These are phyloP conservation scores for Mechanitis mazaeus DNA, from an alignment of 2,888 invertebrate genomes.

Conservation along the genomic window DNA sequence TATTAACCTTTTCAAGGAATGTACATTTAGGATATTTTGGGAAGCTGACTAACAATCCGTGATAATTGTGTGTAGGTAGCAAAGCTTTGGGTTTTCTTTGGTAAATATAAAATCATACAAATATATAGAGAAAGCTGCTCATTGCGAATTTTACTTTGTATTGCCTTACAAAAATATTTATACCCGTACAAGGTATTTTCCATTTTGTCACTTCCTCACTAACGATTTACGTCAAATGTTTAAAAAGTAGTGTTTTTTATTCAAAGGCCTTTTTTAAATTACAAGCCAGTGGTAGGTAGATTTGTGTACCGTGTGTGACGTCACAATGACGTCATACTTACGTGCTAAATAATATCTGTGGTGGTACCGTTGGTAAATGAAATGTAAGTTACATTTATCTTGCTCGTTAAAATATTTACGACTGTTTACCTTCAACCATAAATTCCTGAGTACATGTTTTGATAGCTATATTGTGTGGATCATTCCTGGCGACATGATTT, in stretches of 20 bases:
- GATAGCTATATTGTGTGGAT: conserved; percentile 33
- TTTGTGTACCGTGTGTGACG: conserved; percentile 21
- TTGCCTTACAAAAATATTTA: too few relatives aligned
- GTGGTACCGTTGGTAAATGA: conserved; percentile 27
- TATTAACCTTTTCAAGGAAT: not conserved
- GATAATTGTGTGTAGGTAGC: too few relatives aligned
- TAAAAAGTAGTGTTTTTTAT: too few relatives aligned
- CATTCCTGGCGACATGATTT: conserved; percentile 21
- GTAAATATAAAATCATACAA: too few relatives aligned
- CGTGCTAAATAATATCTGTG: conserved; percentile 28
- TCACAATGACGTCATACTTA: conserved; percentile 20
- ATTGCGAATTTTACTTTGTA: too few relatives aligned
- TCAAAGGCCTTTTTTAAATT: not conserved
- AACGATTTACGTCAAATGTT: too few relatives aligned
- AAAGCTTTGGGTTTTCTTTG: too few relatives aligned
- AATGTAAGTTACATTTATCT: conserved; percentile 38
- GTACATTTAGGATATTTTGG: too few relatives aligned
- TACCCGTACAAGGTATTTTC: too few relatives aligned
- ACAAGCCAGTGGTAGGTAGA: conserved; percentile 13
- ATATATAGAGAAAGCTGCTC: not conserved
- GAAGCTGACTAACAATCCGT: too few relatives aligned
- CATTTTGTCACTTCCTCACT: too few relatives aligned
- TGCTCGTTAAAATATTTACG: conserved; percentile 52
- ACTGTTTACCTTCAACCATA: conserved; percentile 45
- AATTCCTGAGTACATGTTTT: conserved; percentile 36